Evolutionary conservation across 2,888 invertebrate genomes (phyloP).

Genomic region (Zonitis immaculata): DNA sequence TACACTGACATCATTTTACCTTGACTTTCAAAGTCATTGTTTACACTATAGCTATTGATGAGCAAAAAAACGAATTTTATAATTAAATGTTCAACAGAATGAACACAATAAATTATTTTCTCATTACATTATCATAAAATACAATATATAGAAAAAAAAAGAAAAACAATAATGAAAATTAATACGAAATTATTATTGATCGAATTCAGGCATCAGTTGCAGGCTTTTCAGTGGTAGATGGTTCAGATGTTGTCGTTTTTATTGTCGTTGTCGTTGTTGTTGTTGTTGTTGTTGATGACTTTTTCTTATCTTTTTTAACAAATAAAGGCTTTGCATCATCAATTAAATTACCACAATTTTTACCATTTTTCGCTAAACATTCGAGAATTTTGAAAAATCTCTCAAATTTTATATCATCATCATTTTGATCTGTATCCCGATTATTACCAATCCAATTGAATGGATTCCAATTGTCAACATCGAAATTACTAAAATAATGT

Average conservation of each 20-base stretch:
- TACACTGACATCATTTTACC: conserved; percentile 17
- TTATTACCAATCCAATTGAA: conserved; percentile 8
- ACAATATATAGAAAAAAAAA: no score
- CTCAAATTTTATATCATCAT: conserved; percentile 4
- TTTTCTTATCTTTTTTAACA: conserved; percentile 2
- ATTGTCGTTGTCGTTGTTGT: neutral
- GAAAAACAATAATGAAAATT: neutral
- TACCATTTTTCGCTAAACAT: conserved; percentile 3
- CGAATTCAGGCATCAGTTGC: no score
- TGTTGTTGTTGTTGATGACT: neutral
- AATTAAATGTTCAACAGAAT: neutral
- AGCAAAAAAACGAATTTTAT: neutral
- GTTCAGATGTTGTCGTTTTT: no score
- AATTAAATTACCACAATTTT: conserved; percentile 5
- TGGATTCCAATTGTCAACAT: conserved; percentile 1
- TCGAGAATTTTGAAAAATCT: conserved; percentile 8
- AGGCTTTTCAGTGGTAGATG: no score
- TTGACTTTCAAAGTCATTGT: conserved; percentile 14
- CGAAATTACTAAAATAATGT: conserved; percentile 3
- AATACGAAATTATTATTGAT: neutral
- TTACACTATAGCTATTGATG: neutral
- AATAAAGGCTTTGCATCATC: conserved; percentile 5
- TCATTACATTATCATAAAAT: neutral
- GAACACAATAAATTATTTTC: neutral
- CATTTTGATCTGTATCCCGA: neutral